These are phyloP conservation scores for Calcarius lapponicus DNA, from an alignment of 2,797 vertebrate genomes.

Conservation along the genomic window DNA sequence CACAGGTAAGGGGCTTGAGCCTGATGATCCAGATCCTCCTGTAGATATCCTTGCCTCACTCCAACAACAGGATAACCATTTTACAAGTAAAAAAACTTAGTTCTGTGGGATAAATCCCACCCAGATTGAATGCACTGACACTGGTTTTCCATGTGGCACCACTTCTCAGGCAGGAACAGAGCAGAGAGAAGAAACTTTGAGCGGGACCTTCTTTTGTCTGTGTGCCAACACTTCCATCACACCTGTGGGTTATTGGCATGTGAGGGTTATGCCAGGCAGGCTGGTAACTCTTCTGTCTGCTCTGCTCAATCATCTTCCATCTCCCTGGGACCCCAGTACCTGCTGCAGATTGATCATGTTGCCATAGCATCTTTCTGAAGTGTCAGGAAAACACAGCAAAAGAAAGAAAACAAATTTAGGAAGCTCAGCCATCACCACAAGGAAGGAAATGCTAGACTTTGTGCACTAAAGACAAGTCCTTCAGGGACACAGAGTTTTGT, in stretches of 20 bases:
- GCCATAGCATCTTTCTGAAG: background rate
- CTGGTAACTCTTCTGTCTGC: background rate
- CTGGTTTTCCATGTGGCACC: background rate
- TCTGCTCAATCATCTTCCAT: background rate
- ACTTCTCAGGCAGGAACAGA: background rate
- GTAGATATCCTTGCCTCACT: background rate
- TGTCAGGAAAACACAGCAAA: background rate
- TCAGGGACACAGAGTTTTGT: conserved; percentile 33
- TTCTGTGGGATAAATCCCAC: background rate
- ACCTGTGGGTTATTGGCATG: background rate
- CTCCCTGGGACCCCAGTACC: background rate
- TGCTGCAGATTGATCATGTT: background rate
- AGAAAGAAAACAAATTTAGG: conserved; percentile 11
- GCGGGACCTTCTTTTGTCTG: background rate
- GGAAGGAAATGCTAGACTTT: background rate
- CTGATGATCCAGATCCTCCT: background rate
- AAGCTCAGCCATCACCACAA: background rate
- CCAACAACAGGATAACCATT: background rate
- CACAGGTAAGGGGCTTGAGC: background rate
- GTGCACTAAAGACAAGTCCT: background rate
- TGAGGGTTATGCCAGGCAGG: background rate
- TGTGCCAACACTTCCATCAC: background rate
- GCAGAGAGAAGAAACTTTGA: background rate
- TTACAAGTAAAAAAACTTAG: background rate
- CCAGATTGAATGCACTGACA: background rate